Evolutionary conservation across 2,888 invertebrate genomes (phyloP).

Genomic region (Acholoe squamosa): DNA sequence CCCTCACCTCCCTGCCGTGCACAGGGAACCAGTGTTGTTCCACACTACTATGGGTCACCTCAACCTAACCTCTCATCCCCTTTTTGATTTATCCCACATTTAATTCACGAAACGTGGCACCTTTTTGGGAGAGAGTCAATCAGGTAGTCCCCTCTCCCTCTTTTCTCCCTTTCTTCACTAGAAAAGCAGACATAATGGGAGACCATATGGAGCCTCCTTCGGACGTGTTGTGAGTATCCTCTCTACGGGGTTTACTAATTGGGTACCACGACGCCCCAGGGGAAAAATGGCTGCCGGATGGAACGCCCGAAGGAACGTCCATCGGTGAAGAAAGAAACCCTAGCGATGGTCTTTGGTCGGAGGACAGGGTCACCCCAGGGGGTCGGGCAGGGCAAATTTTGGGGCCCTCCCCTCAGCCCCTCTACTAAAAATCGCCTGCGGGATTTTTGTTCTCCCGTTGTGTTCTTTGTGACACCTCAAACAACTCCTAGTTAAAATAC

Average conservation of each 20-base stretch:
- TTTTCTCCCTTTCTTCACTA: no score
- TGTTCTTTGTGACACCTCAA: constrained; percentile 1
- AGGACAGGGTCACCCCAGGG: neutral
- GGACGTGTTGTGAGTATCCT: constrained; percentile 29
- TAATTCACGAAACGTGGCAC: constrained; percentile 14
- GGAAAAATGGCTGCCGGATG: constrained; percentile 19
- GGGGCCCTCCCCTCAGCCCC: neutral
- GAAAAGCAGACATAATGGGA: constrained; percentile 21
- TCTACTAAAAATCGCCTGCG: neutral
- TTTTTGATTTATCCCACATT: constrained; percentile 5
- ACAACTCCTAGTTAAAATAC: constrained; percentile 36
- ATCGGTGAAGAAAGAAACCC: neutral
- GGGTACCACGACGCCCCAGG: constrained; percentile 39
- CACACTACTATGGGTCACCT: neutral
- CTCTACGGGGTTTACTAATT: constrained; percentile 46
- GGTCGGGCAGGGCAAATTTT: constrained; percentile 6
- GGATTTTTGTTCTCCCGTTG: neutral
- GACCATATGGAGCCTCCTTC: constrained; percentile 45
- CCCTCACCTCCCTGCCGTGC: neutral
- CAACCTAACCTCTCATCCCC: neutral
- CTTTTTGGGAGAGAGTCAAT: neutral
- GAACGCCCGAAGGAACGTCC: constrained; percentile 4
- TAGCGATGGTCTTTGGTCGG: neutral
- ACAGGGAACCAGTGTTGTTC: neutral
- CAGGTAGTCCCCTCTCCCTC: neutral